Evolutionary conservation across 64 coral and sea anemone species (phyloP), one percentile per base, ranked within the genome.

Genomic region (Dendronephthya gigantea): DNA sequence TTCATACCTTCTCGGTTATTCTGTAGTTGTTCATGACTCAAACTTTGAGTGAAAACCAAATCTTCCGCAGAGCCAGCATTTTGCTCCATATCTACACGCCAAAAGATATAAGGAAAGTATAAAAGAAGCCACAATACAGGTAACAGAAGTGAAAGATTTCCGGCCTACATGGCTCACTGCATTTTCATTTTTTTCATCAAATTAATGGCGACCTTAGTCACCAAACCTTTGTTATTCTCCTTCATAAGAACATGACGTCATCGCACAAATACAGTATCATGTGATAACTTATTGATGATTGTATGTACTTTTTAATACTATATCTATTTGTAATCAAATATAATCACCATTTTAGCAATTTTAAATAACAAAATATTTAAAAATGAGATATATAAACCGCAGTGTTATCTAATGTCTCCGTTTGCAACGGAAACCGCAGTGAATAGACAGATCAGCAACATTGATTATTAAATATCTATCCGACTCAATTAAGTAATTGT

Each of bases 141-240:
- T 10, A 79, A 79, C 72, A 79, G 72, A 79, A 79, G 72, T 79
- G 9, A 79, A 79, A 79, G 36, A 39, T 34, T 79, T 79, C 72
- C 72, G 72, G 72, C 15, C 36, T 36, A 79, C 72, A 79, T 39
- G 32, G 72, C 72, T 79, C 27, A 34, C 34, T 35, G 72, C 25
- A 9, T 34, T 29, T 39, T 34, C 72, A 39, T 79, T 79, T 76
- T 79, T 79, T 15, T 79, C 72, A 29, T 29, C 36, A 17, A 17
- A 34, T 66, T 2, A 15, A 30, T 19, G n/a, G 32, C 72, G 72
- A 15, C 32, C 72, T n/a, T 79, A 34, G 32, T 29, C 19, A 17
- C 72, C 36, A 34, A 15, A 33, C 72, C 72, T 79, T 79, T 39
- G 72, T 62, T 62, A 27, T 62, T 62, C 55, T 62, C 4, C 6